Conservation (phyloP, 2,888 invertebrate genomes). For the Anodontia alba region DNA sequence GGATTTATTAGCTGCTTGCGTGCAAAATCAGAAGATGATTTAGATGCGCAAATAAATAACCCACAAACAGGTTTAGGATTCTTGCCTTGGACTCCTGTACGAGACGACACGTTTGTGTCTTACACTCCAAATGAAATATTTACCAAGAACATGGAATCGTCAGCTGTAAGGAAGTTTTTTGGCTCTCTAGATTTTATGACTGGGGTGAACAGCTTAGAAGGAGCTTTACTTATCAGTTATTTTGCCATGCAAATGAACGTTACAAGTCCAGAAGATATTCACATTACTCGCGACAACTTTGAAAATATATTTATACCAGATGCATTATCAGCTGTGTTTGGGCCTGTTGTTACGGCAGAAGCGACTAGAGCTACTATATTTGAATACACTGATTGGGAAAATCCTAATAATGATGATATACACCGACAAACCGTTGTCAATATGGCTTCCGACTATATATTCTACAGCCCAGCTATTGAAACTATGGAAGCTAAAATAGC, state of each 20-base stretch:
- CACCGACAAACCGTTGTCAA: slow-evolving; percentile 95
- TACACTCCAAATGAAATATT: slow-evolving; percentile 35
- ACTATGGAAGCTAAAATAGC: slow-evolving; percentile 93
- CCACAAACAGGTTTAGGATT: slow-evolving; percentile 11
- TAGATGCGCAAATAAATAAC: background rate
- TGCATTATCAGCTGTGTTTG: background rate
- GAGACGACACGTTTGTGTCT: slow-evolving; percentile 39
- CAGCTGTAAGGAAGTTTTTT: slow-evolving; percentile 32
- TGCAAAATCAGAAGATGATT: slow-evolving; percentile 7
- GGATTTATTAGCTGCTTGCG: slow-evolving; percentile 14
- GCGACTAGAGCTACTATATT: slow-evolving; percentile 19
- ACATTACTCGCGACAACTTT: slow-evolving; percentile 26
- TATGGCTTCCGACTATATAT: slow-evolving; percentile 96
- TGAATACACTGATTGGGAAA: slow-evolving; percentile 37
- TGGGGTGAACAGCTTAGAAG: slow-evolving; percentile 44
- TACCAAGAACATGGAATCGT: slow-evolving; percentile 17
- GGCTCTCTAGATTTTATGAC: slow-evolving; percentile 41
- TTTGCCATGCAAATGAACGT: slow-evolving; percentile 13
- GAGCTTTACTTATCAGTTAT: slow-evolving; percentile 23
- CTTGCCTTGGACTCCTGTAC: slow-evolving; percentile 21
- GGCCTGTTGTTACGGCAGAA: slow-evolving; percentile 2
- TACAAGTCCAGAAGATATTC: slow-evolving; percentile 25
- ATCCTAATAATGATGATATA: slow-evolving; percentile 86
- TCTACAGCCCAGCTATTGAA: slow-evolving; percentile 95
- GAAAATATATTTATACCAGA: slow-evolving; percentile 24